Evolutionary conservation across 2,888 invertebrate genomes (phyloP), one percentile per base, ranked within the genome.

Genomic region (Tetramorium bicarinatum): DNA sequence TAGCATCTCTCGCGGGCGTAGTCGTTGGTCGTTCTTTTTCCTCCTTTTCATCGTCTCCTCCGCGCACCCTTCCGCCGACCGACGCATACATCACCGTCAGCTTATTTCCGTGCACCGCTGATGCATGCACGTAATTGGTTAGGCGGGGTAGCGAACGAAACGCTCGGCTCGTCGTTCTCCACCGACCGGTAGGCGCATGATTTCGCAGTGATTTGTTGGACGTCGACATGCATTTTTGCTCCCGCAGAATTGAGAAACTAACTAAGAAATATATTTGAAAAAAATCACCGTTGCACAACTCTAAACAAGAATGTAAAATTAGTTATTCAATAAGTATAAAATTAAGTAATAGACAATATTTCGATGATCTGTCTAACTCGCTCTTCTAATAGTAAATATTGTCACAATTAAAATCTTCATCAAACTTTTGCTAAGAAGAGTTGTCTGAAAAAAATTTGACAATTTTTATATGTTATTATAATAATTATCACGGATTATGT

Each of bases 61-160:
- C 67, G 89, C 89, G 72, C 87, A 75, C 59, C 83, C 89, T 83
- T 90, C 87, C 92, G 87, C 87, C 88, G 86, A 85, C 85, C 88
- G 85, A 82, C 82, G 88, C 92, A 93, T 94, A 92, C 92, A 93
- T 94, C 93, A 94, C 90, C 92, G 92, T 93, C 93, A 92, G 91
- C 92, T 93, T 94, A 94, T 94, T 94, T 93, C 92, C 92, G 92
- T 92, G 89, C 90, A 87, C 88, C 88, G 89, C 89, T 93, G 93
- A 94, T 93, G 91, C 91, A 93, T 92, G 91, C 90, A 90, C 88
- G 93, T 93, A 94, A 94, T 94, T 93, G 94, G 92, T 93, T 91
- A 93, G 93, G 93, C 93, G 92, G 93, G 88, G 83, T 90, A 84
- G 79, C 90, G 59, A 79, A 77, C 77, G 59, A 69, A 56, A 79